Conservation (phyloP, 2,113 vertebrate genomes). For the Protomyctophum bolini region DNA sequence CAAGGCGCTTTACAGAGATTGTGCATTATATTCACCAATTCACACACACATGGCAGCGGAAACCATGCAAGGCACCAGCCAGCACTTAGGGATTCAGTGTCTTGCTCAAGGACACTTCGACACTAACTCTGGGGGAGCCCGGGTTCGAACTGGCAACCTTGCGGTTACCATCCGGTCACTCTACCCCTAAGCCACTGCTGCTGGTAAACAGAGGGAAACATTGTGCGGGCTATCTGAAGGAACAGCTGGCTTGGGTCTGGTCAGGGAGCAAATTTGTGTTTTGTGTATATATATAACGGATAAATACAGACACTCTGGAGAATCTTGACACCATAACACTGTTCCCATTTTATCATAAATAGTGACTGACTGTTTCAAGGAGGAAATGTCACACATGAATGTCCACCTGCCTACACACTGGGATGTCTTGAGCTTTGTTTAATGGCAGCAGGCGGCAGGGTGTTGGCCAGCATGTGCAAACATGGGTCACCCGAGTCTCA, state of each 20-base stretch:
- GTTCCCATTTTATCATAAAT: neutral
- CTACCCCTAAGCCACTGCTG: too few relatives aligned
- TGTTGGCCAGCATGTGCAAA: slow-evolving; percentile 59
- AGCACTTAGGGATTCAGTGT: too few relatives aligned
- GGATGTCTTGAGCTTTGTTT: slow-evolving; percentile 52
- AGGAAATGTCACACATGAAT: neutral
- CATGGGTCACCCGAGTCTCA: slow-evolving; percentile 38
- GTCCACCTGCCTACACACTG: slow-evolving; percentile 15
- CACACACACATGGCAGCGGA: too few relatives aligned
- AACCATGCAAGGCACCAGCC: too few relatives aligned
- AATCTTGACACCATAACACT: neutral
- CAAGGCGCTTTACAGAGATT: too few relatives aligned
- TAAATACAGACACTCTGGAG: neutral
- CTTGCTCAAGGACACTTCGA: too few relatives aligned
- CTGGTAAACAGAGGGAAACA: slow-evolving; percentile 1
- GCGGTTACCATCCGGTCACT: too few relatives aligned
- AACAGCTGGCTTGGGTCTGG: neutral
- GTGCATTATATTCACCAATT: too few relatives aligned
- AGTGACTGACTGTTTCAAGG: neutral
- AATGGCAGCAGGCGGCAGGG: slow-evolving; percentile 36
- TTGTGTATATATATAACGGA: neutral
- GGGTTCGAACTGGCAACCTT: too few relatives aligned
- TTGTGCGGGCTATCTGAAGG: slow-evolving; percentile 31
- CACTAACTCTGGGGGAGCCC: too few relatives aligned
- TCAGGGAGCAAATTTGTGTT: neutral